Base-by-base conservation (phyloP, 2,797 vertebrate genomes). In the Hipposideros larvatus region DNA sequence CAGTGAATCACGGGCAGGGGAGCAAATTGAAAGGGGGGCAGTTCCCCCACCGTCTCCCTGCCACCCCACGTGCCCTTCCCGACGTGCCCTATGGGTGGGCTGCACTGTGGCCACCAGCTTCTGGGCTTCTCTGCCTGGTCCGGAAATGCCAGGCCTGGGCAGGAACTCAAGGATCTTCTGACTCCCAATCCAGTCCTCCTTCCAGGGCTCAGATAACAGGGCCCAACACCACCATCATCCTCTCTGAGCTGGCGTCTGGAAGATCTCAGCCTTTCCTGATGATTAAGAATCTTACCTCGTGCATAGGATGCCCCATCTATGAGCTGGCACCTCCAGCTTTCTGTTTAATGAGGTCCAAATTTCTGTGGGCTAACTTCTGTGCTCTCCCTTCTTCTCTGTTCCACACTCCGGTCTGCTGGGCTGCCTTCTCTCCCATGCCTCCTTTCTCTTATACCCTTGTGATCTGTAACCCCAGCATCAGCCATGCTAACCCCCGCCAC, bases 1-100 rank as follows among this genome's bases (percentile, higher is more conserved):
- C 83, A n/a, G 85, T 97, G 91, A 96, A 87, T 68, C 88, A 84
- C 21, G 0, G n/a, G 63, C 13, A 77, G 11, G 93, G 65, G 68
- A 74, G 51, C 37, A 48, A 43, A 37, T 71, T 14, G 13, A 63
- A 68, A 88, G 24, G 34, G 90, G 53, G 16, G 68, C 68, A 28
- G 37, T 28, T 74, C 46, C 87, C 87, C 63, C 26, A 10, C 31
- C 28, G 9, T 41, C 28, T 51, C 34, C 63, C 51, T 0, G 0
- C 9, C 7, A 4, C 22, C 19, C 70, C 41, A 9, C 53, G 0
- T 2, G 24, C 73, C 66, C 10, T 24, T n/a, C 71, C 34, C 7
- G 2, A 43, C 11, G 10, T 41, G 31, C 15, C 93, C 66, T 66
- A 3, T 37, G 61, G 7, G 37, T 31, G 48, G 7, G 13, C 79